Evolutionary conservation across 2,888 invertebrate genomes (phyloP).

Genomic region (Acleris cristana): DNA sequence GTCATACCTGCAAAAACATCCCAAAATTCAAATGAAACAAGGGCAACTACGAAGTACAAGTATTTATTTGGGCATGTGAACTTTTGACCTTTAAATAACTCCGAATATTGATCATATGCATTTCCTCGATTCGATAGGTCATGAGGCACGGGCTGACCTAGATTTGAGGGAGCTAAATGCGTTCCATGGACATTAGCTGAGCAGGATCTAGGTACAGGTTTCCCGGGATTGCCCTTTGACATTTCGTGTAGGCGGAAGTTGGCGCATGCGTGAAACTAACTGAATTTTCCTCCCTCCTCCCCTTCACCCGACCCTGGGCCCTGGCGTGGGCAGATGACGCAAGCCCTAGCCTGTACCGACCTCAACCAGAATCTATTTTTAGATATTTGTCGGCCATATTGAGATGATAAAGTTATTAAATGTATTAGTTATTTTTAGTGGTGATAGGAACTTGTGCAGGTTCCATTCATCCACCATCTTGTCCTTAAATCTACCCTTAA

Average conservation of each 20-base stretch:
- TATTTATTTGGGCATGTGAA: too few relatives aligned
- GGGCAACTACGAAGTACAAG: too few relatives aligned
- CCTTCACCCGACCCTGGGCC: conserved; percentile 28
- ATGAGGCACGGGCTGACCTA: conserved; percentile 22
- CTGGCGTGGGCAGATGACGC: conserved; percentile 71
- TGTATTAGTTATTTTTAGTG: neutral
- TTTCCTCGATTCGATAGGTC: conserved; percentile 16
- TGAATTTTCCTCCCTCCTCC: conserved; percentile 38
- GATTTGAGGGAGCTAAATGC: conserved; percentile 15
- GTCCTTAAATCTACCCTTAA: too few relatives aligned
- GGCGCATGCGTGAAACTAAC: conserved; percentile 62
- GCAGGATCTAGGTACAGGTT: conserved; percentile 58
- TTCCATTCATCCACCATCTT: too few relatives aligned
- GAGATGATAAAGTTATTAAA: conserved; percentile 8
- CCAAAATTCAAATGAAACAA: too few relatives aligned
- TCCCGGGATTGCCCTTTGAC: conserved; percentile 77
- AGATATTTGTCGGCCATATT: conserved; percentile 51
- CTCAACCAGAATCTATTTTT: conserved; percentile 58
- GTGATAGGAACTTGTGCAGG: too few relatives aligned
- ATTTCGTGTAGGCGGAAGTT: conserved; percentile 61
- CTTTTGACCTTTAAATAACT: neutral
- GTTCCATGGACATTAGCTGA: conserved; percentile 12
- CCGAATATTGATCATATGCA: conserved; percentile 1
- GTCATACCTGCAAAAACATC: too few relatives aligned
- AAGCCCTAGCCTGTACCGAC: conserved; percentile 56